These are phyloP conservation scores for Merops nubicus DNA, from an alignment of 2,113 vertebrate species.

Conservation along the genomic window DNA sequence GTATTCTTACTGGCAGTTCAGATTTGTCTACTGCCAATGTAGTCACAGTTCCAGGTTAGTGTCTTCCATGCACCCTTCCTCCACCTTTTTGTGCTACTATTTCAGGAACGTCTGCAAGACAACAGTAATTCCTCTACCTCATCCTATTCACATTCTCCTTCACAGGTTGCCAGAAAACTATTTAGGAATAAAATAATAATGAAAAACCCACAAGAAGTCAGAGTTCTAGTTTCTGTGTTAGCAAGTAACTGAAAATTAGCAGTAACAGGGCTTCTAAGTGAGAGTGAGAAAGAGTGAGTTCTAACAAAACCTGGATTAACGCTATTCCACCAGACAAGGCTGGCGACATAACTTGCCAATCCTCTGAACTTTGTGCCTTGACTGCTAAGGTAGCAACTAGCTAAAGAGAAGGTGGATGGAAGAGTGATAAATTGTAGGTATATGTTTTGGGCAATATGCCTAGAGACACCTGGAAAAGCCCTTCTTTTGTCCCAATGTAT, in stretches of 20 bases:
- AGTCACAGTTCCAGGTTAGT: neutral
- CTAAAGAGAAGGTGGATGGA: neutral
- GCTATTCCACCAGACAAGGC: neutral
- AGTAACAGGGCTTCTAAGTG: neutral
- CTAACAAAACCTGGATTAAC: neutral
- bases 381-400: neutral
- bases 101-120: neutral
- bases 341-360: neutral
- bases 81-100: neutral
- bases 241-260: neutral
- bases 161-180: neutral
- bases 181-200: neutral
- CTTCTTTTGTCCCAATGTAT: neutral
- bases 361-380: neutral
- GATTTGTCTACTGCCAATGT: neutral
- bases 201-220: neutral
- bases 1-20: neutral
- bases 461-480: neutral
- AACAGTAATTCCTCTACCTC: neutral
- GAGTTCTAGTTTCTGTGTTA: neutral
- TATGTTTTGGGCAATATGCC: neutral
- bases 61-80: neutral
- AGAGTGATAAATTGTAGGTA: neutral
- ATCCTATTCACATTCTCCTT: neutral
- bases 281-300: neutral